Evolutionary conservation across 2,888 invertebrate species (phyloP).

Genomic region (Yponomeuta cagnagella): DNA sequence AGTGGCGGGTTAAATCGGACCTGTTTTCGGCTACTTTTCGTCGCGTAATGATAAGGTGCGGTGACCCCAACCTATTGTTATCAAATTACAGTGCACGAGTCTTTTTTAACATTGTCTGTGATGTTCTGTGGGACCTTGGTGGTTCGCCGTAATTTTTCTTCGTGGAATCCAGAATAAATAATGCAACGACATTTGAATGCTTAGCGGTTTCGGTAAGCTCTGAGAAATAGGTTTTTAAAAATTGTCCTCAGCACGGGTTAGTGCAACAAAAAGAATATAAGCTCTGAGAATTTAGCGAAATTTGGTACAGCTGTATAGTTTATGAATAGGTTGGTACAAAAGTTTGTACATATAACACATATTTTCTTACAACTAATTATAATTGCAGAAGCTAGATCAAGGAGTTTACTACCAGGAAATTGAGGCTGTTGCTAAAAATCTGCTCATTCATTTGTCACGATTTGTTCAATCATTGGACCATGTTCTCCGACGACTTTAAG

Average conservation of each 20-base stretch:
- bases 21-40: slow-evolving; percentile 30
- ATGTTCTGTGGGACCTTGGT: background rate
- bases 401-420: too few relatives aligned
- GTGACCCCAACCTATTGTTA: slow-evolving; percentile 38
- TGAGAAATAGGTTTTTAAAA: background rate
- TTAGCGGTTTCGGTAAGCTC: background rate
- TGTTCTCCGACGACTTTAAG: too few relatives aligned
- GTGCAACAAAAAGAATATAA: too few relatives aligned
- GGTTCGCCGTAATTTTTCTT: background rate
- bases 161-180: background rate
- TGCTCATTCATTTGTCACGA: too few relatives aligned
- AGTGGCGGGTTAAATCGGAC: slow-evolving; percentile 14
- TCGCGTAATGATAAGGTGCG: slow-evolving; percentile 46
- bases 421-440: too few relatives aligned
- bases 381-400: too few relatives aligned
- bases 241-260: too few relatives aligned
- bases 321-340: too few relatives aligned
- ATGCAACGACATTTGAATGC: background rate
- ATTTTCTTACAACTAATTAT: too few relatives aligned
- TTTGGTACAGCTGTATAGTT: too few relatives aligned
- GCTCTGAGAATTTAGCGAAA: background rate
- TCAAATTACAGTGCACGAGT: slow-evolving; percentile 46
- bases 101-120: slow-evolving; percentile 10
- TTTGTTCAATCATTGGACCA: too few relatives aligned
- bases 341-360: too few relatives aligned